phyloP scores from a whole-genome alignment of 1,140 invertebrate species.

The roundworm (Caenorhabditis elegans) region WBcel235 BX284606.5:6568501-6569000 shows the following conservation, averaged over 20 bases:
- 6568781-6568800: neutral
- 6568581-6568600: slow-evolving; percentile 65
- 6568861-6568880: slow-evolving; percentile 3
- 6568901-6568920: neutral
- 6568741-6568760: too few species aligned
- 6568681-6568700: too few species aligned
- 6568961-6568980: neutral
- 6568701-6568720: too few species aligned
- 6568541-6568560: slow-evolving; percentile 73
- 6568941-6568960: neutral
- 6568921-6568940: neutral
- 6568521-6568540: slow-evolving; percentile 89
- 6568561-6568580: slow-evolving; percentile 66
- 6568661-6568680: too few species aligned
- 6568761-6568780: neutral
- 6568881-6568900: neutral
- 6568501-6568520: slow-evolving; percentile 97
- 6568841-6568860: slow-evolving; percentile 27
- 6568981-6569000: neutral
- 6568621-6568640: slow-evolving; percentile 63
- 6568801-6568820: neutral
- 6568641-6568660: neutral
- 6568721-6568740: too few species aligned
- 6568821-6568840: neutral
- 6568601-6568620: slow-evolving; percentile 71